Conservation (phyloP, 2,113 vertebrate species). For the Theristicus caerulescens region DNA sequence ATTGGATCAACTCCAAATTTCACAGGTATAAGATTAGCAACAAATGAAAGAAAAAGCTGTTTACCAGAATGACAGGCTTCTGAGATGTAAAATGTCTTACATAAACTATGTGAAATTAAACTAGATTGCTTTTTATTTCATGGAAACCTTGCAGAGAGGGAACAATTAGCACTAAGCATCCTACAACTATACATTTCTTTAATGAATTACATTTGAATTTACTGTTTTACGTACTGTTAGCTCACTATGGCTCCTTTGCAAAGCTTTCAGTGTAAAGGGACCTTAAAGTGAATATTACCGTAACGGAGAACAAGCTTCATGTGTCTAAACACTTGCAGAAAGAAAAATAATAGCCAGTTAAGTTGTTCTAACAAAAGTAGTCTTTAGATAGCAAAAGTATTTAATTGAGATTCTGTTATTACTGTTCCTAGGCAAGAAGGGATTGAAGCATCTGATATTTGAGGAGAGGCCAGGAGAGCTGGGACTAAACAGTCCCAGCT, state of each 20-base stretch:
- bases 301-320: not conserved
- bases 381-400: not conserved
- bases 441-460: not conserved
- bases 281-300: not conserved
- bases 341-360: not conserved
- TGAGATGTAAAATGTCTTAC: not conserved
- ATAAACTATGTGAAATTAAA: not conserved
- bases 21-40: not conserved
- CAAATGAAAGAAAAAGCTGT: not conserved
- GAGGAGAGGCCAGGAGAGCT: not conserved
- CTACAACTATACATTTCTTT: not conserved
- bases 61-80: not conserved
- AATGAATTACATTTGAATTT: constrained; percentile 24
- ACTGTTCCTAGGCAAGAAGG: not conserved
- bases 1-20: not conserved
- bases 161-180: not conserved
- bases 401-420: not conserved
- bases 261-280: not conserved
- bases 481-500: too few species aligned
- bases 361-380: not conserved
- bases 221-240: not conserved
- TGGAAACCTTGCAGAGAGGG: not conserved
- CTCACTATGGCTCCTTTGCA: not conserved
- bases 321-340: not conserved
- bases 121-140: not conserved